Base-by-base conservation (phyloP, 2,888 invertebrate species). In the Choreutis nemorana region DNA sequence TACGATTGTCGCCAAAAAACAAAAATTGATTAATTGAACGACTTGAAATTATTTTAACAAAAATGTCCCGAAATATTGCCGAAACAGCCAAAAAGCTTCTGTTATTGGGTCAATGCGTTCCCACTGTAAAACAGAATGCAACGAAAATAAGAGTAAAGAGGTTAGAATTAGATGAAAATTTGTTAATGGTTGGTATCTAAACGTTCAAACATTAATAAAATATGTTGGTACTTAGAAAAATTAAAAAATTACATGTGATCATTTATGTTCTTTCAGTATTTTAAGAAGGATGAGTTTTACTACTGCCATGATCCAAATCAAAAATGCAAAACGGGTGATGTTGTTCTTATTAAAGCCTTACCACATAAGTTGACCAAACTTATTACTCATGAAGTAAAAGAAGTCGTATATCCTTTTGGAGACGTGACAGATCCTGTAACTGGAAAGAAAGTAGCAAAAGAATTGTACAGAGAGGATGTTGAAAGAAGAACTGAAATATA, bases 391-490 rank as follows among this genome's bases (percentile, higher is more conserved):
- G 82, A 86, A 71, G 85, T 94, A 1, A 81, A 89, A 48, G 85
- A 92, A 56, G 83, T 94, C 3, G 82, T 94, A 9, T 91, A 90
- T 62, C 89, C 88, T 2, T 70, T 88, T 44, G 94, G 94, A 42
- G 91, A 94, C 65, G 75, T 92, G 28, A 89, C 86, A n/a, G 92
- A 93, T 65, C 94, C 94, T 2, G 71, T 94, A 13, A 89, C 90
- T 23, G 90, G 89, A 9, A 91, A 90, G 55, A 88, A 89, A 62
- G 86, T 89, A 22, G 86, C 89, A 1, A 86, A 81, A 28, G 84
- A 83, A 36, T 79, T 80, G 50, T 94, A 89, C 53, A 85, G 93
- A 49, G 90, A 91, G 35, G 83, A 89, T 33, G 81, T 91, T 35
- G 87, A 89, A 25, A 82, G 79, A 46, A 75, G 83, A 30, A 83